phyloP scores from a whole-genome alignment of 2,113 vertebrate genomes.

The Dissostichus mawsoni region DNA sequence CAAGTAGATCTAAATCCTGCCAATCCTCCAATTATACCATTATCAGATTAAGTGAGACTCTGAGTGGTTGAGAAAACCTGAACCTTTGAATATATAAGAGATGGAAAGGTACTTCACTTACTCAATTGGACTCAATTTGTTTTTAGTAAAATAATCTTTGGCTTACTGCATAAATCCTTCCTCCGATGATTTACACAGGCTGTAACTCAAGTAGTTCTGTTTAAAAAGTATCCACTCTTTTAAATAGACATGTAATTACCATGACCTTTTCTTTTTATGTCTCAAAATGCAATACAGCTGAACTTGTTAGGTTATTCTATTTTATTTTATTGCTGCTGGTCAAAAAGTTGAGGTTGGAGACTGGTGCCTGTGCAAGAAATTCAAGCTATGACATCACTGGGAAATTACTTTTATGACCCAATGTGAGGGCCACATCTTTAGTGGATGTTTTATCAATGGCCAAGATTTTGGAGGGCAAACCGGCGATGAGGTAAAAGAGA shows the following conservation, averaged over 20 bases:
- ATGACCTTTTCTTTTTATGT: constrained; percentile 9
- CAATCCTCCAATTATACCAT: constrained; percentile 44
- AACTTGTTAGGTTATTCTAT: constrained; percentile 47
- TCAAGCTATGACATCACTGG: constrained; percentile 58
- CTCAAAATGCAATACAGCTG: constrained; percentile 46
- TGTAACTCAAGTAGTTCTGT: constrained; percentile 37
- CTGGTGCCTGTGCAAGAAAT: constrained; percentile 39
- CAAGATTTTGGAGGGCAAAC: constrained; percentile 36
- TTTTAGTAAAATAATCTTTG: constrained; percentile 36
- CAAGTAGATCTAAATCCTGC: constrained; percentile 49
- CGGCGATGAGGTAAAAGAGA: constrained; percentile 40
- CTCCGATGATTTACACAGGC: constrained; percentile 36
- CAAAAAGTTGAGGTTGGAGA: constrained; percentile 54
- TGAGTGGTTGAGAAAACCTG: constrained; percentile 3
- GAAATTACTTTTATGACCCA: constrained; percentile 44
- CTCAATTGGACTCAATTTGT: constrained; percentile 10
- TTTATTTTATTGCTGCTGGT: constrained; percentile 49
- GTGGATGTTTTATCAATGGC: constrained; percentile 54
- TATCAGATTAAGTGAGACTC: constrained; percentile 52
- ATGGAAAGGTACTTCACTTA: constrained; percentile 27
- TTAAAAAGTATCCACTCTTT: constrained; percentile 11
- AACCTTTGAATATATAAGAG: neutral
- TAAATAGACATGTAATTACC: constrained; percentile 39
- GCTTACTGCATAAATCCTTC: neutral
- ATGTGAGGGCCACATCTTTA: constrained; percentile 33